Percentiles rank a stretch among this genome's conserved stretches.
Evolutionary conservation across 1,140 invertebrate genomes (phyloP).

Genomic region (Ceratosolen fusciceps): DNA sequence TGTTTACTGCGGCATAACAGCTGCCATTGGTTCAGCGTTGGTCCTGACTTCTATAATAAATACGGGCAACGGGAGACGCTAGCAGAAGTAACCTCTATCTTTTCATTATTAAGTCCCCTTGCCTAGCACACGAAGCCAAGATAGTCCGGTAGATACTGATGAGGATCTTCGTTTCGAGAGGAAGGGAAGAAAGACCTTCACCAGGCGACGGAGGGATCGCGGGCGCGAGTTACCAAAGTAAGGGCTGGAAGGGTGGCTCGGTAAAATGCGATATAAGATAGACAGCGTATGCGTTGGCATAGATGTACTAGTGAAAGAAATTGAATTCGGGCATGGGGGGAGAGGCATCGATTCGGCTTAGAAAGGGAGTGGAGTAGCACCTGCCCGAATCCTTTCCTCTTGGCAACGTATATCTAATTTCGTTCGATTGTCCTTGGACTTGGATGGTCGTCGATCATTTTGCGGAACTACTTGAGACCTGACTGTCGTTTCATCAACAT

Average conservation of each 20-base stretch:
- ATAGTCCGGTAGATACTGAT: background rate
- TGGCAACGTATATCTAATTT: background rate
- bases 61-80: background rate
- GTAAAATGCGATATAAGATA: background rate
- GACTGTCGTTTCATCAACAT: background rate
- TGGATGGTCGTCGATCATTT: background rate
- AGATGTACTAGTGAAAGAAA: background rate
- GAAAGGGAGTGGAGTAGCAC: background rate
- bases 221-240: background rate
- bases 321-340: too few species aligned
- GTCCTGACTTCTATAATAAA: too few species aligned
- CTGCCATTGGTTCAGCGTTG: background rate
- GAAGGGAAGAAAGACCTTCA: too few species aligned
- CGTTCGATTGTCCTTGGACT: background rate
- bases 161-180: too few species aligned
- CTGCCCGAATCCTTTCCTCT: background rate
- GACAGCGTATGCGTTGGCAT: background rate
- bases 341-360: too few species aligned
- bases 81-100: background rate
- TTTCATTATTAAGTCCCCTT: background rate
- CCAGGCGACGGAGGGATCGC: too few species aligned
- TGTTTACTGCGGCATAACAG: conserved; percentile 16
- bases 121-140: too few species aligned
- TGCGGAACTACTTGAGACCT: background rate
- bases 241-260: background rate